Conservation (phyloP, 2,888 invertebrate species). For the Encarsia formosa region DNA sequence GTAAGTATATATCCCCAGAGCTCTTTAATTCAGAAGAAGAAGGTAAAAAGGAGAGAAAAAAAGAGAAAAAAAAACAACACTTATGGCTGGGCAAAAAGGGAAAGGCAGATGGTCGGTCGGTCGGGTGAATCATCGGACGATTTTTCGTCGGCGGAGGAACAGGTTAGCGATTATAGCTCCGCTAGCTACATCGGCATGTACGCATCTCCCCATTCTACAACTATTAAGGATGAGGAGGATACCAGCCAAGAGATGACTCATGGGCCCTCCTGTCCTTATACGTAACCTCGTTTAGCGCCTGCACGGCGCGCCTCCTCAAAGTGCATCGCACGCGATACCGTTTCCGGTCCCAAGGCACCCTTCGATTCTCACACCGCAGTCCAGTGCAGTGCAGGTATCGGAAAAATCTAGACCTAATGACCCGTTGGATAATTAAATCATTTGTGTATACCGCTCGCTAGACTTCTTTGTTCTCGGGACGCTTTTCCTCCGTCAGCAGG, state of each 20-base stretch:
- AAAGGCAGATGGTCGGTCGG: constrained; percentile 9
- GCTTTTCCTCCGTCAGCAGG: too few relatives aligned
- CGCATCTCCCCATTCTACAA: background rate
- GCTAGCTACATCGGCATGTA: background rate
- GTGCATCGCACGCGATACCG: too few relatives aligned
- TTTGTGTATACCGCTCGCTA: too few relatives aligned
- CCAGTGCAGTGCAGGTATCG: too few relatives aligned
- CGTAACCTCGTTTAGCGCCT: constrained; percentile 33
- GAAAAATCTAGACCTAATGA: too few relatives aligned
- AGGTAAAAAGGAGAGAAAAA: background rate
- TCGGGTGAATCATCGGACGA: constrained; percentile 25
- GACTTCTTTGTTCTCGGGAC: too few relatives aligned
- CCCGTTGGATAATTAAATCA: too few relatives aligned
- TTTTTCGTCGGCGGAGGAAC: constrained; percentile 18
- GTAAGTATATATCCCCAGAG: too few relatives aligned
- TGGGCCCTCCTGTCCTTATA: constrained; percentile 4
- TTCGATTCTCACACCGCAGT: background rate
- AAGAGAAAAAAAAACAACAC: background rate
- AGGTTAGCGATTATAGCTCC: constrained; percentile 11
- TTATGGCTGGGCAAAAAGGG: constrained; percentile 1
- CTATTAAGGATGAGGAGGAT: background rate
- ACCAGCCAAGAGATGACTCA: constrained; percentile 29
- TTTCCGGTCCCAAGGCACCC: background rate
- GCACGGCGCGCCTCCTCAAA: too few relatives aligned
- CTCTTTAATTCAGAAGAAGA: background rate